Evolutionary conservation across 2,888 invertebrate genomes (phyloP).

Genomic region (Balanococcus diminutus): DNA sequence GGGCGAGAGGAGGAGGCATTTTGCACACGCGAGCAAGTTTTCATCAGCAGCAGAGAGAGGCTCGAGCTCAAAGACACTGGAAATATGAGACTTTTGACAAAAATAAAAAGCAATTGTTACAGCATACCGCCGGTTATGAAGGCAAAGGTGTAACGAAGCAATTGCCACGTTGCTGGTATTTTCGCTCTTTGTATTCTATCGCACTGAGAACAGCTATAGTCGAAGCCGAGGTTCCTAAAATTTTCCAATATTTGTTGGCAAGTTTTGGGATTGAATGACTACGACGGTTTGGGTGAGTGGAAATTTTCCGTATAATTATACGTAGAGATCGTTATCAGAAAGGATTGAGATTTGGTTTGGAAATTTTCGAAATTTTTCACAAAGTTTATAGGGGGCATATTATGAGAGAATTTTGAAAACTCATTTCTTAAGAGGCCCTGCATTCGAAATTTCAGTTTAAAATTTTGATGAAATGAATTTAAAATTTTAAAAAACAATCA

Average conservation of each 20-base stretch:
- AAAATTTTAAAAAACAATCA: no score
- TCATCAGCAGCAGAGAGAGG: no score
- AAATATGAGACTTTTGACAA: slow-evolving; percentile 22
- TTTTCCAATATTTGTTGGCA: not conserved
- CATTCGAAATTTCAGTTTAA: no score
- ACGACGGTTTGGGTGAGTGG: no score
- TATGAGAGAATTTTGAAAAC: no score
- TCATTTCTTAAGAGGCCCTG: no score
- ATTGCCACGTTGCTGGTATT: not conserved
- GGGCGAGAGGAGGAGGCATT: not conserved
- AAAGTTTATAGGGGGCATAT: no score
- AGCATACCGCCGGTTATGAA: not conserved
- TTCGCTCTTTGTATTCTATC: not conserved
- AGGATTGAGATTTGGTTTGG: no score
- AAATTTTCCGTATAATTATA: not conserved
- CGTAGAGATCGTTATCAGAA: no score
- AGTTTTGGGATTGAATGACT: no score
- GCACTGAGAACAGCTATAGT: not conserved
- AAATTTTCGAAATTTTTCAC: no score
- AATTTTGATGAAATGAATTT: no score
- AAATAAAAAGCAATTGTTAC: slow-evolving; percentile 12
- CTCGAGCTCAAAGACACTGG: not conserved
- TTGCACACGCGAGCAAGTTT: slow-evolving; percentile 21
- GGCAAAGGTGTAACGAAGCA: not conserved
- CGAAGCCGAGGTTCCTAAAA: not conserved